Percentiles rank a stretch among this genome's conserved stretches.
Evolutionary conservation across 2,888 invertebrate species (phyloP).

Genomic region (Drosophila prostipennis): DNA sequence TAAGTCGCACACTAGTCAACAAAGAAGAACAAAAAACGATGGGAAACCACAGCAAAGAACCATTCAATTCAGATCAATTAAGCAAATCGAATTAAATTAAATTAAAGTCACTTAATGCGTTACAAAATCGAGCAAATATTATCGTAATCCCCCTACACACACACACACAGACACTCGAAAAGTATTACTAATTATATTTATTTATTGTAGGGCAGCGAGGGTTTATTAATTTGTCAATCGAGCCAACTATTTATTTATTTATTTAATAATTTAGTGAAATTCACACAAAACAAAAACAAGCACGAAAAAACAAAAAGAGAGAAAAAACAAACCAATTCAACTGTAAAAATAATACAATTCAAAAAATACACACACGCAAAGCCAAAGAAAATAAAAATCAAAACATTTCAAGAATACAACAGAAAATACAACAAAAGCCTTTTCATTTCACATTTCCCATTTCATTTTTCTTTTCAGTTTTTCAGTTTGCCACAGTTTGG

Average conservation of each 20-base stretch:
- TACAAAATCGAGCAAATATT: conserved; percentile 55
- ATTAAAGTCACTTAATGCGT: conserved; percentile 66
- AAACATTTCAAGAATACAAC: conserved; percentile 47
- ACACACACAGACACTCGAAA: conserved; percentile 24
- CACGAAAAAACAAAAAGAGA: conserved; percentile 37
- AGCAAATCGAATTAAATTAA: conserved; percentile 58
- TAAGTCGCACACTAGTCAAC: conserved; percentile 77
- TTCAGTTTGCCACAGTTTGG: not conserved
- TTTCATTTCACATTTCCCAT: conserved; percentile 23
- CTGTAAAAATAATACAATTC: conserved; percentile 37
- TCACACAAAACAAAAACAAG: conserved; percentile 46
- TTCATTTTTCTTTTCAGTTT: conserved; percentile 25
- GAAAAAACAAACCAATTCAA: conserved; percentile 43
- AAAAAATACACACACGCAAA: conserved; percentile 57
- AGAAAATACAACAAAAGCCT: conserved; percentile 26
- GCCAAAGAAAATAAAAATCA: conserved; percentile 74
- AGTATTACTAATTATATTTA: conserved; percentile 62
- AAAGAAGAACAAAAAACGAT: conserved; percentile 12
- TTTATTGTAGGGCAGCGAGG: conserved; percentile 36
- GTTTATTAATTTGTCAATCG: conserved; percentile 46
- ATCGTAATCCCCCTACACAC: conserved; percentile 38
- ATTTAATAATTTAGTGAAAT: conserved; percentile 53
- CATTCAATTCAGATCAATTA: conserved; percentile 58
- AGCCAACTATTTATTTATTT: conserved; percentile 43
- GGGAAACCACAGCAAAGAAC: conserved; percentile 36